phyloP scores from a whole-genome alignment of 2,888 invertebrate genomes.

The Meandrusa payeni region DNA sequence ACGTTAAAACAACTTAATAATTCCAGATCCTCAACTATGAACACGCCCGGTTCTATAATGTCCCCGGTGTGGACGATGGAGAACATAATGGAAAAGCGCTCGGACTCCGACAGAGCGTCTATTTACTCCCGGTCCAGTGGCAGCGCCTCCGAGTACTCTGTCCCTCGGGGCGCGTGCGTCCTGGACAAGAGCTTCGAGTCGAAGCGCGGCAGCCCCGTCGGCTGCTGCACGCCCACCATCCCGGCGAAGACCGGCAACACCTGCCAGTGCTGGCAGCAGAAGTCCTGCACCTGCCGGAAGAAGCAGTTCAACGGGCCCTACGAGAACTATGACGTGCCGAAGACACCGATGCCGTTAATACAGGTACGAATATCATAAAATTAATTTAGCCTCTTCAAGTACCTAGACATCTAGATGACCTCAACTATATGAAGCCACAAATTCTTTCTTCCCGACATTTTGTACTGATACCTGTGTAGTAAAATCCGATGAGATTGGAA shows the following conservation, averaged over 20 bases:
- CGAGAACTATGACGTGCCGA: conserved; percentile 91
- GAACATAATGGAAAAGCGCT: conserved; percentile 68
- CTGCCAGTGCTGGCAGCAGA: conserved; percentile 67
- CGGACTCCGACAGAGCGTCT: conserved; percentile 82
- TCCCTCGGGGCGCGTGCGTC: conserved; percentile 69
- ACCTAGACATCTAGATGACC: too few species aligned
- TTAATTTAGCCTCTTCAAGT: too few species aligned
- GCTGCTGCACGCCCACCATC: conserved; percentile 79
- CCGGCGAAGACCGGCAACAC: conserved; percentile 71
- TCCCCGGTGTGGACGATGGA: conserved; percentile 83
- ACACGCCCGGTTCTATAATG: conserved; percentile 71
- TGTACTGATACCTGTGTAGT: too few species aligned
- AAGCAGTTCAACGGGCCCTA: conserved; percentile 81
- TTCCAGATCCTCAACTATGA: conserved; percentile 82
- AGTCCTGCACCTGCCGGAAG: conserved; percentile 61
- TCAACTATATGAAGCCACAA: too few species aligned
- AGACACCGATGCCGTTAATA: conserved; percentile 81
- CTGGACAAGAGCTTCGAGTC: conserved; percentile 76
- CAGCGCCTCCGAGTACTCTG: conserved; percentile 84
- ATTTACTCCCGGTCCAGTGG: conserved; percentile 84
- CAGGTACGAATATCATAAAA: too few species aligned
- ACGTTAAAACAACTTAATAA: neutral
- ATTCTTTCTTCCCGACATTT: too few species aligned
- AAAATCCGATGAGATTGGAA: too few species aligned
- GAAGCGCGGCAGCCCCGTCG: conserved; percentile 63